Percentiles rank a stretch among this genome's conserved stretches.
phyloP scores from a whole-genome alignment of 2,888 invertebrate species.

The Drosophila nr. medialis region DNA sequence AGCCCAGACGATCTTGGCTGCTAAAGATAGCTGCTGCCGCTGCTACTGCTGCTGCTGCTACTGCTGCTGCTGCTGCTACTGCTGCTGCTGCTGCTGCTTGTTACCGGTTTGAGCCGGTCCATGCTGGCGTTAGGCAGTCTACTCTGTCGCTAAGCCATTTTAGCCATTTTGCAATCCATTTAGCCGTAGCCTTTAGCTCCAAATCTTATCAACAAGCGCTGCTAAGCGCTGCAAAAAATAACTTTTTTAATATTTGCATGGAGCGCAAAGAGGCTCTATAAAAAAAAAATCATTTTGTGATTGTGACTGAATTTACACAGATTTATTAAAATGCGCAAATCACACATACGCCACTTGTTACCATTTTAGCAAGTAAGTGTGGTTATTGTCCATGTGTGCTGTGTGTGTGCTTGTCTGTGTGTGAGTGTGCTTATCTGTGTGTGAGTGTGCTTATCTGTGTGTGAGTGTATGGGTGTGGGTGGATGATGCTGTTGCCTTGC shows the following conservation, averaged over 20 bases:
- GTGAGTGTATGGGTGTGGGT: neutral
- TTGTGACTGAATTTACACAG: conserved; percentile 57
- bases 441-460: neutral
- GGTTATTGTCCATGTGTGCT: conserved; percentile 1
- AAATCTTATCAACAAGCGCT: conserved; percentile 58
- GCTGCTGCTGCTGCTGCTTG: conserved; percentile 12
- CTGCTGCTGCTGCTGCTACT: neutral
- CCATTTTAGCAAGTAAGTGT: conserved; percentile 64
- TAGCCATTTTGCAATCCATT: conserved; percentile 24
- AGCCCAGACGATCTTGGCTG: conserved; percentile 13
- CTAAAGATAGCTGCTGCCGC: conserved; percentile 18
- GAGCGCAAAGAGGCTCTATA: conserved; percentile 15
- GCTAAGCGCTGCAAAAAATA: conserved; percentile 46
- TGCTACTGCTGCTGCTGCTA: neutral
- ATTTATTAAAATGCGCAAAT: conserved; percentile 71
- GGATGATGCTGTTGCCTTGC: conserved; percentile 31
- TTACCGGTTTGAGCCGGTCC: conserved; percentile 62
- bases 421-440: neutral
- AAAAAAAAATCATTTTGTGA: conserved; percentile 13
- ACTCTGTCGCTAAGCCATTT: conserved; percentile 17
- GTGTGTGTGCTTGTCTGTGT: conserved; percentile 1
- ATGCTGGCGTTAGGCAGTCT: conserved; percentile 67
- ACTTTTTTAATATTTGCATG: conserved; percentile 58
- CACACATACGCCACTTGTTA: conserved; percentile 67
- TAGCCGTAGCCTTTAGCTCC: conserved; percentile 29